These are phyloP conservation scores for Diadophis punctatus DNA, from an alignment of 2,113 vertebrate species.

Conservation along the genomic window DNA sequence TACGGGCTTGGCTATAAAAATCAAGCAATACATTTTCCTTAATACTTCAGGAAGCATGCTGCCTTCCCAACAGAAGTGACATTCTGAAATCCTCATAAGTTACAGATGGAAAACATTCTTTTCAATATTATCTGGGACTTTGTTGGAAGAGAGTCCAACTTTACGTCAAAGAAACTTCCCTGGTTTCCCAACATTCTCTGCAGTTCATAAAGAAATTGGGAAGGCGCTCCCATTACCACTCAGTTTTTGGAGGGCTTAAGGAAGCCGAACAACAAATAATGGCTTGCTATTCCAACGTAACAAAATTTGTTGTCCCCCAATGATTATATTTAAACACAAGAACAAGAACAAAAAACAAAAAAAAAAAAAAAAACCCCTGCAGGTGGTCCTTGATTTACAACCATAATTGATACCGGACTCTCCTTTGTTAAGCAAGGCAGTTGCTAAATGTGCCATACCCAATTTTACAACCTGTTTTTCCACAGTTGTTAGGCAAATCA, in stretches of 20 bases:
- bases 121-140: not conserved
- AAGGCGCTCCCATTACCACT: not conserved
- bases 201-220: not conserved
- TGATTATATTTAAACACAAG: not conserved
- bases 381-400: not conserved
- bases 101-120: not conserved
- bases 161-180: not conserved
- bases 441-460: not conserved
- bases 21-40: slow-evolving; percentile 28
- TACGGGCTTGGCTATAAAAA: slow-evolving; percentile 84
- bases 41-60: not conserved
- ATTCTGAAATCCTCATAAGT: not conserved
- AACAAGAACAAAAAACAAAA: slow-evolving; percentile 8
- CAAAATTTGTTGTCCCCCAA: not conserved
- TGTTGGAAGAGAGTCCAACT: not conserved
- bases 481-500: not conserved
- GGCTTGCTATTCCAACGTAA: not conserved
- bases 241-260: not conserved
- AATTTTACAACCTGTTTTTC: not conserved
- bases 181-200: not conserved
- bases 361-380: slow-evolving; percentile 18
- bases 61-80: not conserved
- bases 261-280: not conserved
- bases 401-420: not conserved
- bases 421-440: not conserved